These are phyloP conservation scores for Magallana gigas DNA, from an alignment of 1,140 invertebrate genomes.

Conservation along the genomic window DNA sequence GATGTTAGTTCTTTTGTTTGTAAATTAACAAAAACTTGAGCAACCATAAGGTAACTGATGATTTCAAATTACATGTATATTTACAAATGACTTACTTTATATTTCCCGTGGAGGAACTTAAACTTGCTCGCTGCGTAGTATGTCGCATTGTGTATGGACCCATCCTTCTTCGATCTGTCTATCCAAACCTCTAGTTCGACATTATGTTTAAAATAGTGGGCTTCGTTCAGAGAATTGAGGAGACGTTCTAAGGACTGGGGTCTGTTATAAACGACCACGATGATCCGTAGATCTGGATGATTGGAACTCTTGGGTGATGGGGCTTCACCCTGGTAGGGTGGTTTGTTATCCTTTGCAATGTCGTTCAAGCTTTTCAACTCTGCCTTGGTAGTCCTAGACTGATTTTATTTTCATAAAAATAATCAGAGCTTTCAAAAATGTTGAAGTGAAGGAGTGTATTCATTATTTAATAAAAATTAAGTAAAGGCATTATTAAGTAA, in stretches of 20 bases:
- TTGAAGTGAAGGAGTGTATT: too few relatives aligned
- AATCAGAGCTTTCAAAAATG: too few relatives aligned
- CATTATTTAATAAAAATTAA: too few relatives aligned
- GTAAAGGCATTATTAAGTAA: too few relatives aligned
- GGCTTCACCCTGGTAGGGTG: neutral
- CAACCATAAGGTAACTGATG: too few relatives aligned
- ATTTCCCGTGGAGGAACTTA: conserved; percentile 63
- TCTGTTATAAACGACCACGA: conserved; percentile 63
- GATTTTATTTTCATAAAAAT: too few relatives aligned
- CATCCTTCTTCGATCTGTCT: conserved; percentile 59
- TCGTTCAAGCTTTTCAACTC: too few relatives aligned
- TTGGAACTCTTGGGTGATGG: neutral
- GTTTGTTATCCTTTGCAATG: neutral
- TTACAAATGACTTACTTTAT: neutral
- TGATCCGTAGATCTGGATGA: conserved; percentile 50
- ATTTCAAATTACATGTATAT: neutral
- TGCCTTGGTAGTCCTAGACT: too few relatives aligned
- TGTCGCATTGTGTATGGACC: conserved; percentile 58
- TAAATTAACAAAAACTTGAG: too few relatives aligned
- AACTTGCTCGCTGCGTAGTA: conserved; percentile 54
- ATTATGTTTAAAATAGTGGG: conserved; percentile 60
- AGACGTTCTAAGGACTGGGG: conserved; percentile 55
- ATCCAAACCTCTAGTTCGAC: conserved; percentile 68
- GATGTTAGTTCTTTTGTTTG: too few relatives aligned
- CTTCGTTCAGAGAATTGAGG: conserved; percentile 61